Conservation (phyloP, 1,140 invertebrate genomes). For the Dermatophagoides farinae region DNA sequence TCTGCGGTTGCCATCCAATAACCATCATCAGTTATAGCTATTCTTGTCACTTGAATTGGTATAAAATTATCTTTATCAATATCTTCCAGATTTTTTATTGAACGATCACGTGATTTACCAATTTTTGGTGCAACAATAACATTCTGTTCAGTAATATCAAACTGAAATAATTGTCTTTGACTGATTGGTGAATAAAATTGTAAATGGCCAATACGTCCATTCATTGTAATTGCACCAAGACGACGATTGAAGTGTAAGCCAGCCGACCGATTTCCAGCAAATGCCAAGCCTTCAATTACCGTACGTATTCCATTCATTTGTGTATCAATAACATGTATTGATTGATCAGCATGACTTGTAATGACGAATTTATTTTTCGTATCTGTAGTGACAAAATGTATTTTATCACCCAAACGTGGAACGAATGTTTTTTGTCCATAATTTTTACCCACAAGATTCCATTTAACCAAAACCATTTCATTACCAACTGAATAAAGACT, state of each 20-base stretch:
- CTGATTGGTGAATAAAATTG: conserved; percentile 52
- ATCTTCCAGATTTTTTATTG: conserved; percentile 25
- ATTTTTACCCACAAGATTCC: conserved; percentile 33
- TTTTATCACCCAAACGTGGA: conserved; percentile 46
- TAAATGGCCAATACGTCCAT: conserved; percentile 51
- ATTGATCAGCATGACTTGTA: conserved; percentile 47
- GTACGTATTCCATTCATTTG: conserved; percentile 1
- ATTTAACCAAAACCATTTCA: conserved; percentile 58
- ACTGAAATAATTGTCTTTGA: conserved; percentile 37
- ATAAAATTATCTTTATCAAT: conserved; percentile 25
- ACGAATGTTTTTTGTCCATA: conserved; percentile 36
- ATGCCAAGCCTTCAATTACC: conserved; percentile 3
- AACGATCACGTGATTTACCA: neutral
- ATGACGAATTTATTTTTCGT: conserved; percentile 34
- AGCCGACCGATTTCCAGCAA: conserved; percentile 29
- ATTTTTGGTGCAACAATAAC: neutral
- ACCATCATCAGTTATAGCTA: conserved; percentile 41
- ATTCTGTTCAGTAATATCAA: conserved; percentile 12
- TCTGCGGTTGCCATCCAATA: conserved; percentile 60
- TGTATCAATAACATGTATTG: conserved; percentile 12
- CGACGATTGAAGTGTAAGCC: conserved; percentile 44
- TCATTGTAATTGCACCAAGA: conserved; percentile 43
- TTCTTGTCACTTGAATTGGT: conserved; percentile 44
- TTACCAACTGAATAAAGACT: conserved; percentile 50
- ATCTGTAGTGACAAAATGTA: conserved; percentile 42